Percentiles rank a stretch among this genome's conserved stretches.
Evolutionary conservation across 2,797 vertebrate genomes (phyloP).

Genomic region (Poliocrania exsul): DNA sequence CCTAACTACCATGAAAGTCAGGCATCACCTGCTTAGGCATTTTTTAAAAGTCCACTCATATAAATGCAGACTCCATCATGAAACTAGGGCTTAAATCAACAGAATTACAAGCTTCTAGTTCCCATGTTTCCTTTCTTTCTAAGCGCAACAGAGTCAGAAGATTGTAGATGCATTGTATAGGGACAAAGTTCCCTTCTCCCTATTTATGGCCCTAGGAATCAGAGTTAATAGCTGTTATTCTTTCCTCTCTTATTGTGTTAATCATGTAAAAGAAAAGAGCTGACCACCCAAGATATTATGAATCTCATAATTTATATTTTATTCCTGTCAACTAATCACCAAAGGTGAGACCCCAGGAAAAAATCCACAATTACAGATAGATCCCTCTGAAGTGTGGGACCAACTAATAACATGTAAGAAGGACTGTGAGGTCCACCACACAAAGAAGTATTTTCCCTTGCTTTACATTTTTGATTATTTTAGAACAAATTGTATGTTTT

Average conservation of each 20-base stretch:
- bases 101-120: not conserved
- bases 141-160: not conserved
- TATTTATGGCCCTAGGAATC: not conserved
- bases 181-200: not conserved
- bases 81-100: not conserved
- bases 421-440: not conserved
- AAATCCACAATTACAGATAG: not conserved
- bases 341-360: not conserved
- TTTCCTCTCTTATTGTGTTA: not conserved
- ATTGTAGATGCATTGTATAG: not conserved
- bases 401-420: not conserved
- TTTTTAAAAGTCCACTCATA: not conserved
- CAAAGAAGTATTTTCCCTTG: not conserved
- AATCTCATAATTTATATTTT: not conserved
- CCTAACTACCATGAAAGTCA: not conserved
- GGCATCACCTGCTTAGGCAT: not conserved
- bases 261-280: not conserved
- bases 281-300: not conserved
- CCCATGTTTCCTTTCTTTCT: not conserved
- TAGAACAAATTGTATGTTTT: not conserved
- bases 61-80: not conserved
- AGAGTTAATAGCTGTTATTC: not conserved
- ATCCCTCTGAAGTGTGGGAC: not conserved
- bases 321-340: no score
- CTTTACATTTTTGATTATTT: not conserved